Evolutionary conservation across 2,113 vertebrate genomes (phyloP), one percentile per base, ranked within the genome.

Genomic region (Cheirogaleus medius): DNA sequence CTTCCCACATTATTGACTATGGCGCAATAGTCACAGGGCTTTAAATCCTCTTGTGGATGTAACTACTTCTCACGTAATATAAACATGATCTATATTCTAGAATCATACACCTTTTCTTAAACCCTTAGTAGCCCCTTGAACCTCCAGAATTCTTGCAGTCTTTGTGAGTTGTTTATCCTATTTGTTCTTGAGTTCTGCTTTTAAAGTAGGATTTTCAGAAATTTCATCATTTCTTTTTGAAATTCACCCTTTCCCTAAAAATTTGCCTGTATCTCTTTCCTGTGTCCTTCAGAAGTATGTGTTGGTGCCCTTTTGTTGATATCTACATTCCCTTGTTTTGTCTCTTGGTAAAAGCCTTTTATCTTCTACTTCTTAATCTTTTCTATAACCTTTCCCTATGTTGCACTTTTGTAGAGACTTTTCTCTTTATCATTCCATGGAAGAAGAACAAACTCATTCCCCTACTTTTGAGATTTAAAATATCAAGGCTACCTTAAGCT

Each of bases 151-250:
- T 80, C 74, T 56, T 81, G 15, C 44, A 34, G 68, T 77, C 52
- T 74, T 68, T 85, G 18, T 63, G 63, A 85, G 21, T 63, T 93
- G 54, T 84, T 49, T 78, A 10, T 93, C 81, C 49, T n/a, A 15
- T 73, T 84, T 54, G 56, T 85, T 94, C 54, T 95, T 73, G 69
- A 68, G 23, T 86, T 90, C 18, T 89, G 29, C 20, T 91, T 90
- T 90, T 56, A 95, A 95, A 82, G 78, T n/a, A 88, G 42, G 4
- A 39, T 83, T 87, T 87, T 90, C 37, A 95, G 27, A 1, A 42
- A 63, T n/a, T 87, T 81, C 27, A 47, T 77, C 4, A 32, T 73
- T 88, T 87, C 9, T 78, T 66, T 91, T 12, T 95, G 32, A 90
- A 71, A 42, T 49, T 89, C 18, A 52, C 6, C 20, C 81, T 94